These are phyloP conservation scores for Sebastes taczanowskii DNA, from an alignment of 2,797 vertebrate genomes.

Conservation along the genomic window DNA sequence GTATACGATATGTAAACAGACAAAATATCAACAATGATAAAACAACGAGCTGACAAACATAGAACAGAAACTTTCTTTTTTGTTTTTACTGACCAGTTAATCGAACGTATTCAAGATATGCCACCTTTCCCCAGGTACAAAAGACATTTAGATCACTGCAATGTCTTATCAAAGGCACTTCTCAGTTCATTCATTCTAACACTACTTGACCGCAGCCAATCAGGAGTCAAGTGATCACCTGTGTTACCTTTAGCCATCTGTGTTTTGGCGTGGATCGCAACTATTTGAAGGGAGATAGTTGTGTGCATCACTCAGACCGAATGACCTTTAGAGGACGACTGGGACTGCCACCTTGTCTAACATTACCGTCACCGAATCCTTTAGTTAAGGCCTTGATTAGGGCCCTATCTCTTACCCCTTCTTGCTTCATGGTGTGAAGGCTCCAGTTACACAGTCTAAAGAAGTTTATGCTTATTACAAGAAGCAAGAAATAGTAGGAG, in stretches of 20 bases:
- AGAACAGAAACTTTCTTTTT: too few relatives aligned
- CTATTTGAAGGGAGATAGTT: conserved; percentile 61
- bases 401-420: conserved; percentile 76
- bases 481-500: conserved; percentile 50
- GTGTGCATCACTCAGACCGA: conserved; percentile 58
- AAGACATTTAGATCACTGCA: conserved; percentile 1
- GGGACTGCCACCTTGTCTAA: conserved; percentile 71
- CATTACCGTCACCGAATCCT: conserved; percentile 82
- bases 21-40: too few relatives aligned
- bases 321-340: conserved; percentile 80
- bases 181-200: background rate
- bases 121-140: conserved; percentile 16
- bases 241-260: conserved; percentile 22
- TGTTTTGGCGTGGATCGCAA: conserved; percentile 24
- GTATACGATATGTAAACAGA: too few relatives aligned
- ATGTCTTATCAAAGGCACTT: background rate
- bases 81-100: background rate
- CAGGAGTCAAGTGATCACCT: conserved; percentile 52
- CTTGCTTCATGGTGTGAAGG: conserved; percentile 76
- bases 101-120: conserved; percentile 14
- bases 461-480: conserved; percentile 64
- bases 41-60: too few relatives aligned
- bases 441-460: conserved; percentile 74
- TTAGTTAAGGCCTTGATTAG: conserved; percentile 84
- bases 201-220: conserved; percentile 4